Percentiles rank a stretch among this genome's conserved stretches.
These are phyloP conservation scores for Lochmaea capreae DNA, from an alignment of 2,888 invertebrate genomes.

Conservation along the genomic window DNA sequence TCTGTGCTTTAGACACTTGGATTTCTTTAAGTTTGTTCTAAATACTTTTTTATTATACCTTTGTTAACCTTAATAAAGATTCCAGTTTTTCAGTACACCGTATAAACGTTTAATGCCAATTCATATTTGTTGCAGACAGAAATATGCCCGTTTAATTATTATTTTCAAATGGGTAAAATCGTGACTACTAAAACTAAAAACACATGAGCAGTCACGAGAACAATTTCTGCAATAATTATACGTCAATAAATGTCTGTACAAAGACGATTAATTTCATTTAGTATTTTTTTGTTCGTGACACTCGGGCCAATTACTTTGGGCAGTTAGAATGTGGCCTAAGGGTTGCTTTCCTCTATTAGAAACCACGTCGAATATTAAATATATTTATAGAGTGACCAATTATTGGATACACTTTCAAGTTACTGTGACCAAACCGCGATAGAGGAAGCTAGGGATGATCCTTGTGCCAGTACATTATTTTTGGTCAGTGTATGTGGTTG, in stretches of 20 bases:
- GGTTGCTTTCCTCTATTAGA: slow-evolving; percentile 1
- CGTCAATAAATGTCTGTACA: slow-evolving; percentile 11
- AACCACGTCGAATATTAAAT: neutral
- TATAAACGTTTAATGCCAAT: neutral
- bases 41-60: no score
- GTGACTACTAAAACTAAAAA: slow-evolving; percentile 1
- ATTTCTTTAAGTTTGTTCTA: no score
- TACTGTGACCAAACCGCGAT: no score
- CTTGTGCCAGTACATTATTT: no score
- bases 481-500: no score
- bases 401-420: no score
- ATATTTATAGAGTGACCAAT: neutral
- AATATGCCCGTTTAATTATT: neutral
- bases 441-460: no score
- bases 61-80: no score
- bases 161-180: neutral
- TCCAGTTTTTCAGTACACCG: neutral
- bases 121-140: neutral
- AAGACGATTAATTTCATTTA: slow-evolving; percentile 10
- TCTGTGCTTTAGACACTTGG: no score
- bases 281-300: slow-evolving; percentile 14
- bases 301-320: neutral
- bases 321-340: slow-evolving; percentile 10
- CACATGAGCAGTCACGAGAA: slow-evolving; percentile 14
- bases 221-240: slow-evolving; percentile 9